Base-by-base conservation (phyloP, 2,113 vertebrate genomes). In the Cyprinodon brontotheroides region DNA sequence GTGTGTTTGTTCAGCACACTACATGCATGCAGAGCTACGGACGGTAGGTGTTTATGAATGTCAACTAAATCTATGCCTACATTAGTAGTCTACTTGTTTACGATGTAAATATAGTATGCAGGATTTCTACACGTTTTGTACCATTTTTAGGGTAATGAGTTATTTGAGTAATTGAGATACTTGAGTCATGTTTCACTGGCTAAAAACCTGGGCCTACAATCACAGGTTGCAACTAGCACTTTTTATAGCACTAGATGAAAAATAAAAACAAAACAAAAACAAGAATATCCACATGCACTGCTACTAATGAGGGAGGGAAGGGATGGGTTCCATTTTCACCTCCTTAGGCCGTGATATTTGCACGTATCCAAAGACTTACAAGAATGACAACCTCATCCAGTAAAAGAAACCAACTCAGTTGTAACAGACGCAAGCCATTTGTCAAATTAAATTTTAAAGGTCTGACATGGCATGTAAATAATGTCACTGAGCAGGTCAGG, bases 1-100 rank as follows among this genome's bases (percentile, higher is more conserved):
- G 61, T 81, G 17, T 69, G 66, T 81, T 64, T 84, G 65, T 68
- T 69, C 61, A 70, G 43, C 78, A 75, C 73, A 68, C 22, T 79
- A 70, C 77, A 88, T 84, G 72, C 84, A 89, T 89, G 86, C 81
- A 85, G 68, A 70, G 62, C 71, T 90, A 89, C 65, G 84, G 81
- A 77, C 65, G 80, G 67, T 68, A 68, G 64, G 47, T 68, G 68
- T 59, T 53, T 78, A 65, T 83, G 47, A 81, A 75, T 77, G 13
- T 78, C 77, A 68, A 75, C 70, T 72, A 72, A 17, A 61, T 60
- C 59, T 69, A 73, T 78, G 40, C 37, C 12, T 87, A 10, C 70
- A 61, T 70, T 48, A 68, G 14, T 79, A 29, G 37, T 76, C 22
- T 50, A 70, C 39, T 41, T 61, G 47, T 61, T 70, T 50, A 48